Base-by-base conservation (phyloP, 2,113 vertebrate genomes). In the pig (Sus scrofa) region DNA sequence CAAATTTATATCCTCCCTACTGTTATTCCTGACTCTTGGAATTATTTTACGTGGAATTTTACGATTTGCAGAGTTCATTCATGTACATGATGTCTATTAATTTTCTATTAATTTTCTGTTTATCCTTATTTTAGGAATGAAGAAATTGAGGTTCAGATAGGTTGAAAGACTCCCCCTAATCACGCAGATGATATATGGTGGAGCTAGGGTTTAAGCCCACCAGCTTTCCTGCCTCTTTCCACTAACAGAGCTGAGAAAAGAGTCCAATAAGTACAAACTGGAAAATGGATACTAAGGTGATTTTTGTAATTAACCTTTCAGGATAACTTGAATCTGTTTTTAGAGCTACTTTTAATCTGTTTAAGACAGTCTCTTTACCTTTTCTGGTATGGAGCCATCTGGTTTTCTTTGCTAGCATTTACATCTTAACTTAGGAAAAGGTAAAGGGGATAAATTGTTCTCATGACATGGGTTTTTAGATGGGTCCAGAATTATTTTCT, bases 381-480 rank as follows among this genome's bases (percentile, higher is more conserved):
- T 1, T 18, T 77, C 67, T 75, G 34, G 22, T 88, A 30, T 11
- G 74, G 60, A 86, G 4, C 32, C 75, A 52, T 82, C 54, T 94
- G 83, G 6, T 82, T 86, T 95, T 86, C 65, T 93, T 91, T 60
- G 71, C 12, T 74, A 79, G 26, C 44, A 10, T 86, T 93, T 54
- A 82, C 13, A 78, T 60, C 4, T 56, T 94, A 63, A 84, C 22
- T 62, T 90, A 82, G 85, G 62, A 89, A 93, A 94, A 88, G 75
- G 71, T 87, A 81, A 85, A 50, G 27, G 9, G 27, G 11, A 52
- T 89, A 92, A 94, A 94, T 71, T 91, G 62, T 95, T 95, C n/a
- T 96, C 54, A 73, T 39, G 52, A 73, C 22, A 82, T 78, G 86
- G 26, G 78, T 54, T 88, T 96, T 96, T 82, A 32, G 94, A 89